Base-by-base conservation (phyloP, 2,113 vertebrate genomes). In the Alouatta palliata region DNA sequence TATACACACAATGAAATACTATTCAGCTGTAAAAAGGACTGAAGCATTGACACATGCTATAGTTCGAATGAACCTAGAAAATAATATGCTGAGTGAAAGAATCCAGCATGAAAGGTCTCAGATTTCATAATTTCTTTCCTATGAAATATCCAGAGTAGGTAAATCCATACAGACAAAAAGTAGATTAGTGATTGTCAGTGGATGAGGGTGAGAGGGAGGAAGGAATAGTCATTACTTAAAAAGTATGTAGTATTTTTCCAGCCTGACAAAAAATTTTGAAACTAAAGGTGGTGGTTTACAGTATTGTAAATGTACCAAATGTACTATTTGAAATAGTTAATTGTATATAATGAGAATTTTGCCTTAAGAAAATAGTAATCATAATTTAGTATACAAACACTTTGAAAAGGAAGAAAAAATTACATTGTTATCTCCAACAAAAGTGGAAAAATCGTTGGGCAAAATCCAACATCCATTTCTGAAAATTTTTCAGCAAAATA, bases 401-500 rank as follows among this genome's bases (percentile, higher is more conserved):
- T 4, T 40, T 37, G 21, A 10, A 58, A 17, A 21, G 71, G 66
- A 49, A 7, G 30, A 11, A 61, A 70, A 16, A 6, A 17, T 40
- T 40, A 16, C 43, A 3, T 37, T 37, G 27, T 37, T 5, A 76
- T 40, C 9, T 66, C 21, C n/a, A 40, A 75, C 4, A 68, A 56
- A 77, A 84, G 32, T 27, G 1, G 45, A 68, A 85, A 45, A 30
- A 81, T 5, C 27, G 17, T 27, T 71, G 90, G 35, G 32, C 35
- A 87, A 95, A 94, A 45, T 71, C 30, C 21, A 90, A 58, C 13
- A 68, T 54, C 12, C 0, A 11, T 52, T 75, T 73, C 81, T 96
- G 10, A 37, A 92, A 56, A 89, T 6, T 12, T 47, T 11, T 58
- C 3, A 47, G 4, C 35, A 68, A 61, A 37, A 56, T 11, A 47